Evolutionary conservation across 1,140 invertebrate genomes (phyloP), one percentile per base, ranked within the genome.

Genomic region (Tetramorium simillimum): DNA sequence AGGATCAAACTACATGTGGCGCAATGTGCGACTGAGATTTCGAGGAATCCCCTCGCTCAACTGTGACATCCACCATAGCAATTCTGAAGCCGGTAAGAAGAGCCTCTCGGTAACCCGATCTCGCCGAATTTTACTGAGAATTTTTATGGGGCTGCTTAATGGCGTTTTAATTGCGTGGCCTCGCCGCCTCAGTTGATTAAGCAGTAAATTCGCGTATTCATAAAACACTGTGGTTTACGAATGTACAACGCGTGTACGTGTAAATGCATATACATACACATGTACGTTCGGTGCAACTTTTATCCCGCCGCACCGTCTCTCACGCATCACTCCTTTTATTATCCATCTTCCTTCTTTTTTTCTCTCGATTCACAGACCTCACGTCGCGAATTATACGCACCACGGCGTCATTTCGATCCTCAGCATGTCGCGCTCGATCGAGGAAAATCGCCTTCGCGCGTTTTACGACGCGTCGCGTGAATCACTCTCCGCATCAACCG

Each of bases 141-240:
- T 92, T 93, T 93, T 92, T 92, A 92, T 89, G 85, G 70, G 81
- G 70, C 80, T 86, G 63, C 86, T 89, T 93, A 93, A 94, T 94
- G 90, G 91, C 76, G 87, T 90, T 93, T 94, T 94, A 94, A 94
- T 94, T 93, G 91, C 92, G 62, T 85, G 70, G 87, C 67, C 63
- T 86, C 85, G 60, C 84, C 65, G 86, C 82, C 86, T 87, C 60
- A 56, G 56, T 84, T 92, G 93, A 94, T 94, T 93, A 93, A 94
- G 93, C 92, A 93, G 91, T 94, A 93, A 94, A 94, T 94, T 91
- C 91, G 77, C 87, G 86, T 92, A 92, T 92, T 89, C 92, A 92
- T 90, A 92, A 92, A 93, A 91, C 90, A 91, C 76, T 24, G 60
- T 89, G 89, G 77, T 91, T 93, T 91, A 93, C 91, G 88, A 81